Evolutionary conservation across 2,113 vertebrate species (phyloP), one percentile per base, ranked within the genome.

Genomic region (Nothobranchius kuhntae): DNA sequence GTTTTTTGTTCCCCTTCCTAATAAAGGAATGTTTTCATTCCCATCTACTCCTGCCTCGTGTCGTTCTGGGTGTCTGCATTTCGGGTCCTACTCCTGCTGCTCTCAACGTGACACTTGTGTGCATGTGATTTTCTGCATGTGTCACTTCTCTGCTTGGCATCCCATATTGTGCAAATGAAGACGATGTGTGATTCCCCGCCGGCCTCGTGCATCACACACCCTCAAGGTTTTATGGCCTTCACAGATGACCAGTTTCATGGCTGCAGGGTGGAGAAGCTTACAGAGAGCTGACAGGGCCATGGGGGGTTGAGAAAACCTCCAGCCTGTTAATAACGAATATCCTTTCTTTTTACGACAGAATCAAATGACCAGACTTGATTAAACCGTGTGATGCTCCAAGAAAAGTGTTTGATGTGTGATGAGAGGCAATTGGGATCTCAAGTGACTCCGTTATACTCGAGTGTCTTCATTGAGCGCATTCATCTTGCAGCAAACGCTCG

Each of bases 401-500:
- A 78, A 69, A 51, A 24, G 38, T 58, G 71, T 87, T 82, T 85
- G 85, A 89, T 86, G 77, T 84, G 57, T 36, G 77, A 80, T 85
- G 71, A 83, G 78, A 80, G 66, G 71, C 87, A 81, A 84, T 68
- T 71, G 67, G 72, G 81, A 73, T 79, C 82, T 79, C n/a, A 68
- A 77, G 61, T 82, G 76, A 81, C 69, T 81, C 75, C 46, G 69
- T 78, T 73, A 70, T 84, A 61, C 71, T 71, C 10, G 11, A 86
- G 79, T 74, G 75, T 77, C 77, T 61, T 69, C 70, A 11, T 36
- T 21, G 13, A 78, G 57, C 53, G 64, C 36, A 42, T 73, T 65
- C 78, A 84, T 84, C 76, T 75, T 2, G 6, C 52, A 53, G 59
- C 65, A 53, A 63, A 64, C 13, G 45, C 54, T 75, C 13, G 3